A percentile compares a stretch with the other conserved stretches of the same genome.
These are phyloP conservation scores for Lapara coniferarum DNA, from an alignment of 2,888 invertebrate species.

Conservation along the genomic window DNA sequence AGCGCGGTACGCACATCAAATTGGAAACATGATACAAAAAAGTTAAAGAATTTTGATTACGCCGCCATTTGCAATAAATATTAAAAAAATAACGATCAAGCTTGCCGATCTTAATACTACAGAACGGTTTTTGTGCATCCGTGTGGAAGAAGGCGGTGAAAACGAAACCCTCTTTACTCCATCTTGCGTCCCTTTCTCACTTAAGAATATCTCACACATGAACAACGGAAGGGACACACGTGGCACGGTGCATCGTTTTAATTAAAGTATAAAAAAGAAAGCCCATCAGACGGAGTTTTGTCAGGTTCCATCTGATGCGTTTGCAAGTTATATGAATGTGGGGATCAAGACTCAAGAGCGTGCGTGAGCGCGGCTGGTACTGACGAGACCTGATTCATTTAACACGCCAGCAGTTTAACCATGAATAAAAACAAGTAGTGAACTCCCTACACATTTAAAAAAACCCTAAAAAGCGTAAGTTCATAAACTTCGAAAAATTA, in stretches of 20 bases:
- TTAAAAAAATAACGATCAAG: slow-evolving; percentile 28
- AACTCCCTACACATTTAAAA: background rate
- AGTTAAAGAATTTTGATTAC: slow-evolving; percentile 21
- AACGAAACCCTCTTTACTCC: slow-evolving; percentile 17
- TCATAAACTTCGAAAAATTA: too few species aligned
- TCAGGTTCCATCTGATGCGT: slow-evolving; percentile 17
- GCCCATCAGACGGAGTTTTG: slow-evolving; percentile 13
- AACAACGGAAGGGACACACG: slow-evolving; percentile 31
- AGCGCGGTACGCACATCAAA: slow-evolving; percentile 1
- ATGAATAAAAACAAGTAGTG: background rate
- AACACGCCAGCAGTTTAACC: background rate
- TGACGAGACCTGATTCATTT: slow-evolving; percentile 4
- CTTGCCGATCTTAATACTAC: slow-evolving; percentile 26
- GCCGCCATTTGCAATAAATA: slow-evolving; percentile 19
- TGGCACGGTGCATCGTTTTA: slow-evolving; percentile 6
- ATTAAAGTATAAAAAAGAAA: slow-evolving; percentile 21
- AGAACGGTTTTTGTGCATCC: slow-evolving; percentile 33
- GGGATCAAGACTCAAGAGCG: background rate
- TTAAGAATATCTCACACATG: slow-evolving; percentile 18
- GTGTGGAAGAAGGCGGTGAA: slow-evolving; percentile 31
- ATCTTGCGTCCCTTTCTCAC: slow-evolving; percentile 31
- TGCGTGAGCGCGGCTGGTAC: background rate
- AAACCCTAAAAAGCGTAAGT: background rate
- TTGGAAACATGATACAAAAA: slow-evolving; percentile 18
- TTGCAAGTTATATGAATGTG: slow-evolving; percentile 15